These are phyloP conservation scores for Agrochola circellaris DNA, from an alignment of 2,888 invertebrate genomes.

Conservation along the genomic window DNA sequence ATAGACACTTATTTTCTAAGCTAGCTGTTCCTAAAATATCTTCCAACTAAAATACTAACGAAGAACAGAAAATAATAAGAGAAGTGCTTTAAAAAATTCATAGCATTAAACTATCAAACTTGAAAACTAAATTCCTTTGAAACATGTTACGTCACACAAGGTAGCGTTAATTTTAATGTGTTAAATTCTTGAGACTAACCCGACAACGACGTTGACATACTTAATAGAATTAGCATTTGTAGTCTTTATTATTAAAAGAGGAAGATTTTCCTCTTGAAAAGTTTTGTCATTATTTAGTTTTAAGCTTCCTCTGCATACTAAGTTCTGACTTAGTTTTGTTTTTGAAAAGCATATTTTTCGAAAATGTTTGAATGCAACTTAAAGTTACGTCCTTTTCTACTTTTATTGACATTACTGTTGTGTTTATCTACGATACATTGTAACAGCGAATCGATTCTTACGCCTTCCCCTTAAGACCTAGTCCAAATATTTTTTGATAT, in stretches of 20 bases:
- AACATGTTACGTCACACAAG: background rate
- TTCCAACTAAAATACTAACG: background rate
- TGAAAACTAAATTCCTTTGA: background rate
- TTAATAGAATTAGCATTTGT: conserved; percentile 27
- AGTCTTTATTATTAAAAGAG: background rate
- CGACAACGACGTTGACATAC: conserved; percentile 9
- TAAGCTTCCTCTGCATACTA: background rate
- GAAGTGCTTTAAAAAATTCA: background rate
- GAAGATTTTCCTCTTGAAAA: background rate
- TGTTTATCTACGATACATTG: background rate
- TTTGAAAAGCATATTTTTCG: background rate
- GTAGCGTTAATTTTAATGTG: conserved; percentile 17
- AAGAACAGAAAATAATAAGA: background rate
- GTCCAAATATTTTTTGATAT: too few species aligned
- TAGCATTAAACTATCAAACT: background rate
- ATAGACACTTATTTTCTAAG: background rate
- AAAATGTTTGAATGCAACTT: too few species aligned
- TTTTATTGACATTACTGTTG: background rate
- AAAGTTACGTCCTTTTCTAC: background rate
- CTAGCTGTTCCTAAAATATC: background rate
- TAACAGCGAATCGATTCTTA: too few species aligned
- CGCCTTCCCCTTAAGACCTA: too few species aligned
- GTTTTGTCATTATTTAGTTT: background rate
- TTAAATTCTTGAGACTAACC: conserved; percentile 20
- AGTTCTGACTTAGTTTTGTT: too few species aligned